These are phyloP conservation scores for Cochlearius cochlearius DNA, from an alignment of 2,113 vertebrate genomes.

Conservation along the genomic window DNA sequence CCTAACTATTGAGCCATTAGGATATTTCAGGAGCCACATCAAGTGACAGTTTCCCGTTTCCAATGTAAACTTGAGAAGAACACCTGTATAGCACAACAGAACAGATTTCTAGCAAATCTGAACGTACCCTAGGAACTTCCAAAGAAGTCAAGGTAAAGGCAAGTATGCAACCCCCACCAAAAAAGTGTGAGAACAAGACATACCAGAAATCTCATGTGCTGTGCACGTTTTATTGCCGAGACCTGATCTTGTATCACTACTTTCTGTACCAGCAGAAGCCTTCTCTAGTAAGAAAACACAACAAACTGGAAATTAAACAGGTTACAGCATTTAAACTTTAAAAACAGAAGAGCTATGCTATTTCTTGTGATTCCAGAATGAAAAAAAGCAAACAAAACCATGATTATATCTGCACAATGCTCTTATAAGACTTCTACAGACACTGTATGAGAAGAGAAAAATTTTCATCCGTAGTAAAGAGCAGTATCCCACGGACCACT, in stretches of 20 bases:
- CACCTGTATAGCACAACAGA: background rate
- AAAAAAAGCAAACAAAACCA: background rate
- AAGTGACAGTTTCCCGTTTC: background rate
- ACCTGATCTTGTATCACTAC: background rate
- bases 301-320: background rate
- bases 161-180: background rate
- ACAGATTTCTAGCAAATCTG: background rate
- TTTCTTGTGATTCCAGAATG: background rate
- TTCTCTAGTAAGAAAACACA: background rate
- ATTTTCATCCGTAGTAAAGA: background rate
- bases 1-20: background rate
- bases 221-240: background rate
- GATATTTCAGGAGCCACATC: background rate
- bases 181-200: background rate
- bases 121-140: background rate
- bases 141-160: background rate
- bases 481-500: fast-evolving
- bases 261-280: background rate
- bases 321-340: background rate
- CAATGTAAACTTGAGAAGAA: background rate
- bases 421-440: background rate
- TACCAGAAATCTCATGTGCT: background rate
- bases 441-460: background rate
- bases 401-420: background rate
- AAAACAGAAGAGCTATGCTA: background rate